Conservation (phyloP, 2,888 invertebrate species). For the Leptinotarsa rubiginosa region DNA sequence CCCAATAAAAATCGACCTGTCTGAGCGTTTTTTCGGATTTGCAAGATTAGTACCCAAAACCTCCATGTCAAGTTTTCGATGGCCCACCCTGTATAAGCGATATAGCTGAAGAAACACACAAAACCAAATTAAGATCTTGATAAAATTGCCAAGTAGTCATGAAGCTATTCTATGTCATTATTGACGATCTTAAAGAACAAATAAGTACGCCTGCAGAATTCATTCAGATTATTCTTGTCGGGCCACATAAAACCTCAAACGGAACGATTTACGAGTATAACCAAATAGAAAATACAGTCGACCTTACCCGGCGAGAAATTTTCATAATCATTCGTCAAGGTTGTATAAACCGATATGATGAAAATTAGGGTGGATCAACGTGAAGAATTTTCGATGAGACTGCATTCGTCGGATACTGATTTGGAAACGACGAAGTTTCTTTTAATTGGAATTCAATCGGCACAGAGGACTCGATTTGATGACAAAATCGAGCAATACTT, state of each 20-base stretch:
- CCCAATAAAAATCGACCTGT: no score
- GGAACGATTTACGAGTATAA: neutral
- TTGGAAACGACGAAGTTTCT: conserved; percentile 22
- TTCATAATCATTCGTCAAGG: conserved; percentile 6
- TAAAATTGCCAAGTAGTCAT: no score
- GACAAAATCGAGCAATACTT: neutral
- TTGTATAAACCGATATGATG: conserved; percentile 29
- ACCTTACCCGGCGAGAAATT: conserved; percentile 6
- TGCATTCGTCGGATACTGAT: conserved; percentile 26
- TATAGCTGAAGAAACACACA: no score
- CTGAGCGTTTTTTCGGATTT: no score
- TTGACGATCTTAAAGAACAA: no score
- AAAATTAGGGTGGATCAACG: conserved; percentile 29
- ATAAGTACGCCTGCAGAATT: no score
- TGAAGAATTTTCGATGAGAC: conserved; percentile 26
- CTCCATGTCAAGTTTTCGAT: no score
- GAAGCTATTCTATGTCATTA: no score
- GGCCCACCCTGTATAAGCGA: no score
- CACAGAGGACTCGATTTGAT: neutral
- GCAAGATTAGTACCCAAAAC: no score
- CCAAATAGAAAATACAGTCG: neutral
- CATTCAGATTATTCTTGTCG: no score
- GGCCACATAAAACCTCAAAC: neutral
- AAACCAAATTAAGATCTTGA: no score
- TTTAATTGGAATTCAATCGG: conserved; percentile 33